Conservation (phyloP, 1,140 invertebrate genomes). For the Aphelinus certus region DNA sequence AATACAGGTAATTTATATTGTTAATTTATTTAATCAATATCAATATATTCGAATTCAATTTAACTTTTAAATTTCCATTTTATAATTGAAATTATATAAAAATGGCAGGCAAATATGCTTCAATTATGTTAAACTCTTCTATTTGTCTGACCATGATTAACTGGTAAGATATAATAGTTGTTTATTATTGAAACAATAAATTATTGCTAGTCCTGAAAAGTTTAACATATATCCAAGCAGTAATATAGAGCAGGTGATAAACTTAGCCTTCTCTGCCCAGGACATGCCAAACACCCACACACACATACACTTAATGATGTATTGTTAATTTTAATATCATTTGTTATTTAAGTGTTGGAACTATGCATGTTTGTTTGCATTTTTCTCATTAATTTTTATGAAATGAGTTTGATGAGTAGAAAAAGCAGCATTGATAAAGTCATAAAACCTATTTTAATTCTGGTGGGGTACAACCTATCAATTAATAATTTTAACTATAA, state of each 20-base stretch:
- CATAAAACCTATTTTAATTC: not conserved
- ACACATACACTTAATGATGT: constrained; percentile 42
- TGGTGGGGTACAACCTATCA: too few relatives aligned
- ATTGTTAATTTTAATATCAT: not conserved
- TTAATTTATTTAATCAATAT: too few relatives aligned
- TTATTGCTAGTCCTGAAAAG: constrained; percentile 11
- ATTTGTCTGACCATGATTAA: not conserved
- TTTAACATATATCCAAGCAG: constrained; percentile 40
- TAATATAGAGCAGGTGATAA: constrained; percentile 33
- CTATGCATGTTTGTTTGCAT: constrained; percentile 39
- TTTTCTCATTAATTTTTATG: constrained; percentile 17
- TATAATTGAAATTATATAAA: constrained; percentile 12
- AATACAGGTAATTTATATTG: constrained; percentile 58
- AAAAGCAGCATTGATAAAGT: constrained; percentile 5
- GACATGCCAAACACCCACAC: constrained; percentile 51
- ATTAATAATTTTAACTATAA: too few relatives aligned
- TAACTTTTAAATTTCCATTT: too few relatives aligned
- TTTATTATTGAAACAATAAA: constrained; percentile 6
- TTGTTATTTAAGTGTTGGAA: constrained; percentile 32
- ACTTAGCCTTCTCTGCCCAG: constrained; percentile 38
- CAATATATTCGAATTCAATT: too few relatives aligned
- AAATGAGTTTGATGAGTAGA: constrained; percentile 7
- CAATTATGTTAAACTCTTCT: constrained; percentile 34
- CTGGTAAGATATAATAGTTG: too few relatives aligned
- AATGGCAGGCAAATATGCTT: constrained; percentile 40